phyloP scores from a whole-genome alignment of 2,797 vertebrate species.

The Enteromius anoplus region DNA sequence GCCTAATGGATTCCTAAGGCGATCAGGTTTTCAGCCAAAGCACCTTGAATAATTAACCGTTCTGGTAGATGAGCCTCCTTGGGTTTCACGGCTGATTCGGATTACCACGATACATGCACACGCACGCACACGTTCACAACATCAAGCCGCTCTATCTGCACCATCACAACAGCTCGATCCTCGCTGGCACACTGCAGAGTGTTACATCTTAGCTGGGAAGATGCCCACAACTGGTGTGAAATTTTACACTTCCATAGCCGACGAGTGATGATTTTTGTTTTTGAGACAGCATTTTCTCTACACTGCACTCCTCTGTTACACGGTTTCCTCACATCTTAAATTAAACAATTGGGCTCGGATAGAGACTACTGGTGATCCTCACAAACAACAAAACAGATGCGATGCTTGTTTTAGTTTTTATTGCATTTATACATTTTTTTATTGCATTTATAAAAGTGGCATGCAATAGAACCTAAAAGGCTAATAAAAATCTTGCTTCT shows the following conservation, averaged over 20 bases:
- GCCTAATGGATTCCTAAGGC: slow-evolving; percentile 70
- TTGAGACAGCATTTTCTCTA: slow-evolving; percentile 49
- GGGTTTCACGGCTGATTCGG: slow-evolving; percentile 71
- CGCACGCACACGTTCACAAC: slow-evolving; percentile 58
- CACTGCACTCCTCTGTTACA: slow-evolving; percentile 1
- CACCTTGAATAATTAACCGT: slow-evolving; percentile 79
- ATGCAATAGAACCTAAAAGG: background rate
- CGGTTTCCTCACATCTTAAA: slow-evolving; percentile 9
- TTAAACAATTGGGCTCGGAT: slow-evolving; percentile 13
- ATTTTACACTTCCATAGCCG: slow-evolving; percentile 75
- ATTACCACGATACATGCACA: slow-evolving; percentile 68
- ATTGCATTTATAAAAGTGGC: background rate
- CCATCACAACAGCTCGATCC: slow-evolving; percentile 74
- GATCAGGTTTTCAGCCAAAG: slow-evolving; percentile 78
- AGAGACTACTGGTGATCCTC: background rate
- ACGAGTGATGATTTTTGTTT: slow-evolving; percentile 63
- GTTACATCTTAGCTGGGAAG: slow-evolving; percentile 72
- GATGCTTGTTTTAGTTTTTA: slow-evolving; percentile 4
- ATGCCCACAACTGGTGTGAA: slow-evolving; percentile 68
- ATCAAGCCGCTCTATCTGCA: slow-evolving; percentile 62
- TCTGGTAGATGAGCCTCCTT: slow-evolving; percentile 72
- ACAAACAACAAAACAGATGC: background rate
- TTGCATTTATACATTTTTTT: background rate
- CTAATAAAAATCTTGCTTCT: background rate
- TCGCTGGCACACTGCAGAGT: slow-evolving; percentile 62